These are phyloP conservation scores for Synanceia verrucosa DNA, from an alignment of 2,797 vertebrate species.

Conservation along the genomic window DNA sequence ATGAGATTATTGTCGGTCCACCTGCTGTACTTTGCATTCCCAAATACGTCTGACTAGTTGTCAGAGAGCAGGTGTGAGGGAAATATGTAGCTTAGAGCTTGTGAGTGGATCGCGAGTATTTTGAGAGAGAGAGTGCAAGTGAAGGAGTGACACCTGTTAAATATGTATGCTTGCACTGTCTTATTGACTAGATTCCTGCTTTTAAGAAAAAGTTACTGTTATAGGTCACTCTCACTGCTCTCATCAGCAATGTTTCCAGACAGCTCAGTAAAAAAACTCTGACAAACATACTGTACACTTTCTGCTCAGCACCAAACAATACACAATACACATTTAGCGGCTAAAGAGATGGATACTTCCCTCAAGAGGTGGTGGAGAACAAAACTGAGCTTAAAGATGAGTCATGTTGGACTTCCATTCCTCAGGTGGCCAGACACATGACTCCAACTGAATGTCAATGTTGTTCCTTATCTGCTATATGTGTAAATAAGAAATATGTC, in stretches of 20 bases:
- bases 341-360: background rate
- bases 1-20: background rate
- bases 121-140: background rate
- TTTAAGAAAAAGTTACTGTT: background rate
- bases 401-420: background rate
- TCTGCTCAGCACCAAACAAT: background rate
- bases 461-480: background rate
- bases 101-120: background rate
- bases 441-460: background rate
- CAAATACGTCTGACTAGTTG: background rate
- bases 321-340: background rate
- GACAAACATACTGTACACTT: background rate
- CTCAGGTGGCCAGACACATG: background rate
- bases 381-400: background rate
- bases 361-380: background rate
- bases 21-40: background rate
- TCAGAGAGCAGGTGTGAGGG: conserved; percentile 12
- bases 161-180: background rate
- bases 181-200: background rate
- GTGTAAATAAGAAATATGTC: background rate
- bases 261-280: background rate
- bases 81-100: conserved; percentile 5
- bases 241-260: background rate
- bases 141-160: conserved; percentile 2
- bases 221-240: background rate